These are phyloP conservation scores for Neolamprologus sp. DNA, from an alignment of 2,113 vertebrate genomes.

Conservation along the genomic window DNA sequence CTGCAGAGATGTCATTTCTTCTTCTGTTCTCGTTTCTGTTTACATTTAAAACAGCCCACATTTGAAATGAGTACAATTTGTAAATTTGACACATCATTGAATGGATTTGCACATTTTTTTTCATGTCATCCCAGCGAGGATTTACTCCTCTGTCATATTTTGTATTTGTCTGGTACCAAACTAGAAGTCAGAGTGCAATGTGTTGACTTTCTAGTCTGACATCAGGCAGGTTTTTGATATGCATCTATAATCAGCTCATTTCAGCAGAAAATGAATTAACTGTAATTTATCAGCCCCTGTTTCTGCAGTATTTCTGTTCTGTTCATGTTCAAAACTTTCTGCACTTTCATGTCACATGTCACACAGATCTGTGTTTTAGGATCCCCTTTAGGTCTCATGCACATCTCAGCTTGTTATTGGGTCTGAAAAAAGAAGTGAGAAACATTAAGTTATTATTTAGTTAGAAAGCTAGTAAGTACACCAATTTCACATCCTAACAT, in stretches of 20 bases:
- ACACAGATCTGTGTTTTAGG: background rate
- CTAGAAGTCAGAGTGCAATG: background rate
- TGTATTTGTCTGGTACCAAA: background rate
- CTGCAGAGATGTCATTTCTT: background rate
- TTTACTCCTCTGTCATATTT: background rate
- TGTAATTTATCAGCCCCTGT: background rate
- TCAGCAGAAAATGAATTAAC: background rate
- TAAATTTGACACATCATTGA: fast-evolving
- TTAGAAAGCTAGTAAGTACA: background rate
- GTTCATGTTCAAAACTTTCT: background rate
- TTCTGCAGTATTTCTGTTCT: background rate
- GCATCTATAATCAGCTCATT: background rate
- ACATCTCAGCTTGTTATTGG: background rate
- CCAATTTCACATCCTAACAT: background rate
- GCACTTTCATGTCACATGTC: background rate
- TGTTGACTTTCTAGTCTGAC: background rate
- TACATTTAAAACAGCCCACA: background rate
- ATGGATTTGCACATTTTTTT: background rate
- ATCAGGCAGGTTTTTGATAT: background rate
- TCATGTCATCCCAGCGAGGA: background rate
- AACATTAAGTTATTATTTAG: background rate
- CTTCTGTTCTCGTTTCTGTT: background rate
- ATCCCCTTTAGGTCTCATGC: background rate
- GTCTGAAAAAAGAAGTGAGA: background rate
- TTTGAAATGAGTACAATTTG: background rate